These are phyloP conservation scores for Dorcus hopei DNA, from an alignment of 2,888 invertebrate species.

Conservation along the genomic window DNA sequence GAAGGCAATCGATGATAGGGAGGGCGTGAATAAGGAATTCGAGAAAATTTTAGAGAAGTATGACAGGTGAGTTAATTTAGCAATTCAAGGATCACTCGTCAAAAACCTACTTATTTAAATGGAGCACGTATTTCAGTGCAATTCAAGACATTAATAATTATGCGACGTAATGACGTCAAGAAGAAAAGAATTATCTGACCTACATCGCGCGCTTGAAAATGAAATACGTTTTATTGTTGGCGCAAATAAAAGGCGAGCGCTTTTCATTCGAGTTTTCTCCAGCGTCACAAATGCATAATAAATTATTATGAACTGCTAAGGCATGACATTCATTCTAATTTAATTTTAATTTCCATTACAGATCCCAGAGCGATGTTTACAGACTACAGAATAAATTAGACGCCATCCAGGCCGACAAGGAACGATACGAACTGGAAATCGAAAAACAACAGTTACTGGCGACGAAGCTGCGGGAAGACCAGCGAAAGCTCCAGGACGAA, in stretches of 20 bases:
- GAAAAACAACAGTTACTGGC: slow-evolving; percentile 80
- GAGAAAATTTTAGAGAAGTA: slow-evolving; percentile 91
- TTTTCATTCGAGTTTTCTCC: background rate
- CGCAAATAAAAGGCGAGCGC: background rate
- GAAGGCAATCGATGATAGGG: slow-evolving; percentile 84
- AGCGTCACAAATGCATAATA: no score
- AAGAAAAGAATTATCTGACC: no score
- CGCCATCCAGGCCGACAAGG: slow-evolving; percentile 82
- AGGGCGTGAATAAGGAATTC: slow-evolving; percentile 84
- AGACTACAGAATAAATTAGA: slow-evolving; percentile 86
- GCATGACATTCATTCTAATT: no score
- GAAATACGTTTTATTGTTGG: no score
- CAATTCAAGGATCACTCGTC: background rate
- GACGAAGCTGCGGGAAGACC: slow-evolving; percentile 79
- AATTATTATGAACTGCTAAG: no score
- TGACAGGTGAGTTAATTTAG: slow-evolving; percentile 62
- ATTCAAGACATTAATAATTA: no score
- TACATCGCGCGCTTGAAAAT: no score
- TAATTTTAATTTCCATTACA: slow-evolving; percentile 43
- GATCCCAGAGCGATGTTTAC: slow-evolving; percentile 86
- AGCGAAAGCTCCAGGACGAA: slow-evolving; percentile 84
- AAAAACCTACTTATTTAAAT: no score
- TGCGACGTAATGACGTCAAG: no score
- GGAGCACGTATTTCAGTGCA: no score
- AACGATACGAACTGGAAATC: slow-evolving; percentile 78